Evolutionary conservation across 2,113 vertebrate species (phyloP).

Genomic region (Tyrannus savana): DNA sequence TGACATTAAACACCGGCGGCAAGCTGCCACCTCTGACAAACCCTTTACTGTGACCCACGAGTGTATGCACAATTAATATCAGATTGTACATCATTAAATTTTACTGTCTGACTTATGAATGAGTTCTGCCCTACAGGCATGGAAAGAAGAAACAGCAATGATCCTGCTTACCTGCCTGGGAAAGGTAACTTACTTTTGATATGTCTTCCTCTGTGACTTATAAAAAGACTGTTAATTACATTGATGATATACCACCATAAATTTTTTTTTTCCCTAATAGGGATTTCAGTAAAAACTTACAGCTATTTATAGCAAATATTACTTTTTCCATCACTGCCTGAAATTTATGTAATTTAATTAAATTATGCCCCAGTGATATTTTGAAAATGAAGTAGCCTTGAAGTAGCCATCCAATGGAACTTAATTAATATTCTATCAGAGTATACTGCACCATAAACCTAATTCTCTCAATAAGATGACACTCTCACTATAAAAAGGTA

Average conservation of each 20-base stretch:
- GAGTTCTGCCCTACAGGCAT: slow-evolving; percentile 30
- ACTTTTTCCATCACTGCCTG: slow-evolving; percentile 33
- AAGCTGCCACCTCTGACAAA: slow-evolving; percentile 6
- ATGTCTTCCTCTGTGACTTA: slow-evolving; percentile 7
- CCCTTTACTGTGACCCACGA: slow-evolving; percentile 1
- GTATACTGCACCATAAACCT: neutral
- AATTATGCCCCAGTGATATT: slow-evolving; percentile 55
- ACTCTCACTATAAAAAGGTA: slow-evolving; percentile 21
- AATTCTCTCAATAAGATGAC: slow-evolving; percentile 39
- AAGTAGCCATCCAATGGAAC: slow-evolving; percentile 38
- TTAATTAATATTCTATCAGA: slow-evolving; percentile 45
- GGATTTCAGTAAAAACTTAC: slow-evolving; percentile 43
- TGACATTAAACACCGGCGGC: slow-evolving; percentile 21
- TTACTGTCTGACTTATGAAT: slow-evolving; percentile 48
- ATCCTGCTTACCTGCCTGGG: neutral
- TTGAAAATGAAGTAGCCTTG: slow-evolving; percentile 48
- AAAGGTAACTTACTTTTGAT: slow-evolving; percentile 46
- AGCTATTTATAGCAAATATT: slow-evolving; percentile 50
- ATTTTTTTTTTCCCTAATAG: neutral
- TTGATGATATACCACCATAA: neutral
- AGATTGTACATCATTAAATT: slow-evolving; percentile 44
- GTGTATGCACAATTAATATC: slow-evolving; percentile 44
- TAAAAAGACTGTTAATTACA: slow-evolving; percentile 45
- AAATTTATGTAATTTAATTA: slow-evolving; percentile 74
- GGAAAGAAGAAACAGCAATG: slow-evolving; percentile 53